phyloP scores from a whole-genome alignment of 2,113 vertebrate genomes.

The Sitta europaea region DNA sequence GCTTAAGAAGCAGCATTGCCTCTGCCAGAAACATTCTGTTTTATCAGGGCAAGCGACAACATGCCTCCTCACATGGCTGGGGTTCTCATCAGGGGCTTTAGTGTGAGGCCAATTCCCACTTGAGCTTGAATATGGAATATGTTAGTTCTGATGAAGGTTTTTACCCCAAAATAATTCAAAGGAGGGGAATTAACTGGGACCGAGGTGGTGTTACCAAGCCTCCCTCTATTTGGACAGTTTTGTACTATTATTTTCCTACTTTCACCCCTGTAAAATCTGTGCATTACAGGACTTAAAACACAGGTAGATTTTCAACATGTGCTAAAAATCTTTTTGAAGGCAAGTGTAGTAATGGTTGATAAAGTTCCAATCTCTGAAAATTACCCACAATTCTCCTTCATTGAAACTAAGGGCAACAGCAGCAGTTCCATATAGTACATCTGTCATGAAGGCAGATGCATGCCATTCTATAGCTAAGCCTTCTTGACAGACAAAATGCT shows the following conservation, averaged over 20 bases:
- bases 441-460: neutral
- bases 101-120: neutral
- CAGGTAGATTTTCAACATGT: neutral
- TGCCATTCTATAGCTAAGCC: neutral
- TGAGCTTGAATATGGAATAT: neutral
- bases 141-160: neutral
- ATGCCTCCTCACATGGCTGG: neutral
- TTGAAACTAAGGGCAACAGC: neutral
- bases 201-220: neutral
- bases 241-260: neutral
- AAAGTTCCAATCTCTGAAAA: conserved; percentile 5
- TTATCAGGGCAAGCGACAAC: rapidly evolving
- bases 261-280: neutral
- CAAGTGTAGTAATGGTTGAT: neutral
- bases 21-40: neutral
- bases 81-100: neutral
- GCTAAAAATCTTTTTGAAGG: neutral
- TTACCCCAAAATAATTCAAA: neutral
- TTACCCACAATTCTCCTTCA: conserved; percentile 15
- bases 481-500: conserved; percentile 28
- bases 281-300: neutral
- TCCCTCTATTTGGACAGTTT: neutral
- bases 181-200: neutral
- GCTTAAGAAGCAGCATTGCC: neutral
- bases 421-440: neutral